Evolutionary conservation across 2,888 invertebrate genomes (phyloP), one percentile per base, ranked within the genome.

Genomic region (Incurvaria masculella): DNA sequence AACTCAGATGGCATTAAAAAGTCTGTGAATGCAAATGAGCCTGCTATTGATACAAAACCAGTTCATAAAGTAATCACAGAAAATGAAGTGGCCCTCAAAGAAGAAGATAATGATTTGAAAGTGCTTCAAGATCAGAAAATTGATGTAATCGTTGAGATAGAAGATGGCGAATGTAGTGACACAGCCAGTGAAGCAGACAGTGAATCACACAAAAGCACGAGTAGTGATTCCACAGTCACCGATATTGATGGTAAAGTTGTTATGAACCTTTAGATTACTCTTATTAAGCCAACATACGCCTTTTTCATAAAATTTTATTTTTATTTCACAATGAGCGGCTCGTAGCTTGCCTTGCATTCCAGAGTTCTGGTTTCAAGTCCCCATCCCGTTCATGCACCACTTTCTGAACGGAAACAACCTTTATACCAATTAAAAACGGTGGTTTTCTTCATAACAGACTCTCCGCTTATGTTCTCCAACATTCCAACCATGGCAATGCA

Each of bases 111-210:
- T 17, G 26, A n/a, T 4, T 4, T 14, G 14, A 4, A 17, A 42
- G 39, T 16, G 47, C 14, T 17, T 16, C 49, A 21, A 50, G 59
- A 59, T 41, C 53, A 54, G 26, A 55, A 55, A 27, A 56, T 59
- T 39, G 52, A 55, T 42, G 59, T 59, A 51, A n/a, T n/a, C n/a
- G n/a, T n/a, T n/a, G 70, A 68, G 55, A 61, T 81, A 44, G 86
- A 87, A 72, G 86, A 87, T 64, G 87, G 86, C 14, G 86, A 87
- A 73, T 86, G 85, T 65, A 83, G 84, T 55, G 81, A 80, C 42
- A 81, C 80, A 16, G 60, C 14, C n/a, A 54, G 2, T 56, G 72
- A 68, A 54, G 60, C 11, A 4, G 53, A 2, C 56, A 72, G 68
- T 54, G 55, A 54, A 10, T 59, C 60, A 21, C 65, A 64, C 51